A percentile compares a stretch with the other conserved stretches of the same genome.
These are phyloP conservation scores for Raja brachyura DNA, from an alignment of 2,113 vertebrate species.

Conservation along the genomic window DNA sequence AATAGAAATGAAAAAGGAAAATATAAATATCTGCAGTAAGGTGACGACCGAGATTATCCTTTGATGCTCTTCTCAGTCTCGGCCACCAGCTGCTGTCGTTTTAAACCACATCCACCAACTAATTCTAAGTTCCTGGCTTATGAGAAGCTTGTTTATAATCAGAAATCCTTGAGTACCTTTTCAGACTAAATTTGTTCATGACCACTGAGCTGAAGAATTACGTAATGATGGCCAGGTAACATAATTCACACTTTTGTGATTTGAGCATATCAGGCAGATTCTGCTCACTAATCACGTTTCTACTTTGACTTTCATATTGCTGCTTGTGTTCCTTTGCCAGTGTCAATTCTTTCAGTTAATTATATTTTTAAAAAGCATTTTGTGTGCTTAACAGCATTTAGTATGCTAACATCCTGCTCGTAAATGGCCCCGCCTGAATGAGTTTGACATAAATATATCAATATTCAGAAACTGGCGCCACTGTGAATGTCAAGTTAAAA, in stretches of 20 bases:
- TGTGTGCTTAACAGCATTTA: not conserved
- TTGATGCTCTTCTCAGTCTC: not conserved
- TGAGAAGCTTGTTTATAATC: not conserved
- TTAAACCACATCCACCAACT: not conserved
- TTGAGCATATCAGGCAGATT: not conserved
- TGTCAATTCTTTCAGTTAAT: not conserved
- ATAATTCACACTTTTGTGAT: constrained; percentile 18
- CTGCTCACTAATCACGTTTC: not conserved
- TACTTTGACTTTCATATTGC: not conserved
- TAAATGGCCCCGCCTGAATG: not conserved
- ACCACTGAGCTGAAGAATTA: constrained; percentile 16
- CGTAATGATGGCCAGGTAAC: not conserved
- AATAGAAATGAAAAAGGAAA: not conserved
- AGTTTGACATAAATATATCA: constrained; percentile 27
- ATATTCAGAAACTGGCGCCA: constrained; percentile 9
- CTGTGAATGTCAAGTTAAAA: not conserved
- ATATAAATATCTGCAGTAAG: not conserved
- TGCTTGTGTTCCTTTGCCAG: not conserved
- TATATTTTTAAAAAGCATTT: not conserved
- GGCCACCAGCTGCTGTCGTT: not conserved
- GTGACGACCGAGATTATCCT: not conserved
- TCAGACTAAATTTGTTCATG: not conserved
- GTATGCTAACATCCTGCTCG: not conserved
- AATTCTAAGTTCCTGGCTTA: not conserved
- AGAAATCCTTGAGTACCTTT: not conserved